Evolutionary conservation across 2,888 invertebrate species (phyloP).

Genomic region (Choristoneura rosaceana): DNA sequence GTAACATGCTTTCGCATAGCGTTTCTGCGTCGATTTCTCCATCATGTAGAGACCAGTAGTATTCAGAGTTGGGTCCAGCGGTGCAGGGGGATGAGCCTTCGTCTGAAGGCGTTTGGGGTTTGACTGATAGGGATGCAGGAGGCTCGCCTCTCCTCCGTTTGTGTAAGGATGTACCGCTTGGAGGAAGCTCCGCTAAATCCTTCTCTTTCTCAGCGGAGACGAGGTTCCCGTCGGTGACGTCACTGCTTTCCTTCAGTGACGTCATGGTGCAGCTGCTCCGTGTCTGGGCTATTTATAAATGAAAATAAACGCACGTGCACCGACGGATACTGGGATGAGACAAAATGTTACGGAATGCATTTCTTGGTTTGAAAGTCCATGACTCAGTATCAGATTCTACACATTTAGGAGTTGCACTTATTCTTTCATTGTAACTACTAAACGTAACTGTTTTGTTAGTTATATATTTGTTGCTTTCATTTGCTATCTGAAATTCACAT

Average conservation of each 20-base stretch:
- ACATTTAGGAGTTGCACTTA: not conserved
- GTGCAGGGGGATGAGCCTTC: slow-evolving; percentile 79
- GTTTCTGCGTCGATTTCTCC: slow-evolving; percentile 68
- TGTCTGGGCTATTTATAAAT: slow-evolving; percentile 76
- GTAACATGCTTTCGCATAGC: slow-evolving; percentile 74
- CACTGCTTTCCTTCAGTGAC: slow-evolving; percentile 70
- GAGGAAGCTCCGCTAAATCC: slow-evolving; percentile 70
- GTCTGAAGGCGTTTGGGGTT: slow-evolving; percentile 74
- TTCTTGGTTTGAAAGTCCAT: slow-evolving; percentile 38
- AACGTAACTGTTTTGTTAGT: not conserved
- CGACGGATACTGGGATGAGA: slow-evolving; percentile 55
- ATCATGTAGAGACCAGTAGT: slow-evolving; percentile 64
- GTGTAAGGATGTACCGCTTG: slow-evolving; percentile 76
- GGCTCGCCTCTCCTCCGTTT: slow-evolving; percentile 77
- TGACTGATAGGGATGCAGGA: slow-evolving; percentile 73
- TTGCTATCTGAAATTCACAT: not conserved
- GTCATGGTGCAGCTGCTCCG: slow-evolving; percentile 65
- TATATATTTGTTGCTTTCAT: not conserved
- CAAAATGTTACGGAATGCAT: slow-evolving; percentile 76
- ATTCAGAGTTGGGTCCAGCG: slow-evolving; percentile 70
- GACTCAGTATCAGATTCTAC: slow-evolving; percentile 3
- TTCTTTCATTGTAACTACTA: not conserved
- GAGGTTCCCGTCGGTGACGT: slow-evolving; percentile 59
- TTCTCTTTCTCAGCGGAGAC: slow-evolving; percentile 55
- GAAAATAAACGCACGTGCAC: slow-evolving; percentile 79